Conservation (phyloP, 2,797 vertebrate genomes). For the Hoplostethus mediterraneus region DNA sequence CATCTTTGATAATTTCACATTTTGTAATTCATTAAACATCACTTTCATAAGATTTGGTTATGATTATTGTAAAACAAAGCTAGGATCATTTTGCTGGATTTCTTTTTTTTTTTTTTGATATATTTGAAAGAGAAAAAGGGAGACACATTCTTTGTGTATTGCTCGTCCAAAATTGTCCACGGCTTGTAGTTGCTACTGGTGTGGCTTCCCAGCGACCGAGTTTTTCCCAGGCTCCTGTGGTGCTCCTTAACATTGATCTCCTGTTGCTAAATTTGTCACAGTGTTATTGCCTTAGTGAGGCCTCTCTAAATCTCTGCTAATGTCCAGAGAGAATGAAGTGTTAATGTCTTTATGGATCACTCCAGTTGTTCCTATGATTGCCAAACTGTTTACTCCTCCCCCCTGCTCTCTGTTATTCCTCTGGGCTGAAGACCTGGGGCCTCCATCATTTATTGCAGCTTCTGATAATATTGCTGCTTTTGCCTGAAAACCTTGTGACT, state of each 20-base stretch:
- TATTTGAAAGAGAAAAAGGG: background rate
- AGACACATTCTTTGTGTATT: background rate
- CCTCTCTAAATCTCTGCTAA: conserved; percentile 60
- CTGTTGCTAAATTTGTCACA: conserved; percentile 73
- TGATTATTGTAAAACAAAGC: background rate
- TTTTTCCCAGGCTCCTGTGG: conserved; percentile 60
- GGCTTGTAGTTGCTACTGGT: conserved; percentile 12
- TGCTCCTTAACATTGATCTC: conserved; percentile 56
- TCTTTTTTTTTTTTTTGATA: background rate
- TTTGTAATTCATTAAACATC: background rate
- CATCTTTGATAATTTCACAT: background rate
- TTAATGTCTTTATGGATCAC: conserved; percentile 74
- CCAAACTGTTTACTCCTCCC: conserved; percentile 52
- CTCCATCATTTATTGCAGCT: background rate
- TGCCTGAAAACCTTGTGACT: no score
- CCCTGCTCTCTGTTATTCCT: conserved; percentile 11
- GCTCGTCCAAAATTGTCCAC: conserved; percentile 6
- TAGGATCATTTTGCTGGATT: background rate
- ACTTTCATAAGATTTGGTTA: background rate
- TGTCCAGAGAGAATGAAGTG: conserved; percentile 59
- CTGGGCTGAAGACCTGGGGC: no score
- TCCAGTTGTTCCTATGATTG: conserved; percentile 63
- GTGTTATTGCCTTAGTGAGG: conserved; percentile 62
- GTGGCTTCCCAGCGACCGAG: conserved; percentile 30
- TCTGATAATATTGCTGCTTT: background rate